These are phyloP conservation scores for Nymphalis urticae DNA, from an alignment of 2,888 invertebrate species.

Conservation along the genomic window DNA sequence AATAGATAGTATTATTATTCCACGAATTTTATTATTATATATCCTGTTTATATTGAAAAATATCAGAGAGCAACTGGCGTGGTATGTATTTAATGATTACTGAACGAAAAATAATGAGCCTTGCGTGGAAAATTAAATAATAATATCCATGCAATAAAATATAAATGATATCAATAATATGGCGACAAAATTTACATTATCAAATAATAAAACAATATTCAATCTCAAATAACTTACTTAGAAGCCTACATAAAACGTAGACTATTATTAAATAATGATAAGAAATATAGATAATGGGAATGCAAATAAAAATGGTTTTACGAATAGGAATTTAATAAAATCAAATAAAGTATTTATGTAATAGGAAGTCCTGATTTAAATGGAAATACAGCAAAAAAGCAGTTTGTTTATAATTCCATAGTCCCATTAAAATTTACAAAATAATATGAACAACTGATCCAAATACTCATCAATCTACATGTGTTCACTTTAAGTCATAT, in stretches of 20 bases:
- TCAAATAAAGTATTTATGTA: constrained; percentile 2
- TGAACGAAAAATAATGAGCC: not conserved
- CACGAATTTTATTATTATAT: constrained; percentile 3
- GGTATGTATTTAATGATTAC: not conserved
- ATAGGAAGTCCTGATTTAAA: constrained; percentile 5
- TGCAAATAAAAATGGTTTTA: constrained; percentile 38
- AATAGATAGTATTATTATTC: constrained; percentile 3
- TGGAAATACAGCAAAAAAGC: constrained; percentile 2
- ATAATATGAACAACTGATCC: not conserved
- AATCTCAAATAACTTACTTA: constrained; percentile 53
- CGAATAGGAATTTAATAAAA: constrained; percentile 9
- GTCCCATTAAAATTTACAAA: constrained; percentile 6
- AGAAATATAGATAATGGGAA: constrained; percentile 51
- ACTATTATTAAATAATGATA: constrained; percentile 64
- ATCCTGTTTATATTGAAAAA: not conserved
- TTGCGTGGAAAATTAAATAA: not conserved
- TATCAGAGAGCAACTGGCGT: constrained; percentile 13
- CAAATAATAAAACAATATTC: constrained; percentile 34
- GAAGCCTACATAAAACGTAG: constrained; percentile 79
- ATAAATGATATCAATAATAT: constrained; percentile 40
- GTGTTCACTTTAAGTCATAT: not conserved
- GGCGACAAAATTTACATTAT: constrained; percentile 35
- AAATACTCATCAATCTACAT: not conserved
- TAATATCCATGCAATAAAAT: constrained; percentile 26
- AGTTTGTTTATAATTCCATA: not conserved